These are phyloP conservation scores for Coelogynopora nodosa DNA, from an alignment of 2,888 invertebrate genomes.

Conservation along the genomic window DNA sequence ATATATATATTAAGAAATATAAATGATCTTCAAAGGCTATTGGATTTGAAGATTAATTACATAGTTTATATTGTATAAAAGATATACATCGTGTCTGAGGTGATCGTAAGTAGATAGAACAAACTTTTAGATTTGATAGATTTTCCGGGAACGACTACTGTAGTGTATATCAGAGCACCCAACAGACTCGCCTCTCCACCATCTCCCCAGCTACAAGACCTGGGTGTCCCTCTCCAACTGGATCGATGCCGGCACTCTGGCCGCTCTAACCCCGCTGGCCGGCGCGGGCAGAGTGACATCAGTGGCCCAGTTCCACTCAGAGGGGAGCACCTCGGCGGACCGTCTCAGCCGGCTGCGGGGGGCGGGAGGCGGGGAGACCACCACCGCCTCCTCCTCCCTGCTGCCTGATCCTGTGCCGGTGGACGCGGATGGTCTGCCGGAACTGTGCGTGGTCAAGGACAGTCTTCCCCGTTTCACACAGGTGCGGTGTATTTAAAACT, in stretches of 20 bases:
- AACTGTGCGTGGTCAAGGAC: not conserved
- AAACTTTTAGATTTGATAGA: too few species aligned
- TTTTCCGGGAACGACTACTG: too few species aligned
- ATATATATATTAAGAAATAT: too few species aligned
- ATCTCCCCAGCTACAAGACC: slow-evolving; percentile 70
- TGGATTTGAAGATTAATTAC: too few species aligned
- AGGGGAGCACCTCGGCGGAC: not conserved
- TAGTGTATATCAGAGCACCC: too few species aligned
- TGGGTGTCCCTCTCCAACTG: slow-evolving; percentile 77
- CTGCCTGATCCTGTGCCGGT: too few species aligned
- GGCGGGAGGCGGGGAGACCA: too few species aligned
- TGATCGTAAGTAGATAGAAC: too few species aligned
- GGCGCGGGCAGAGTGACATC: not conserved
- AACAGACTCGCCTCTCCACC: too few species aligned
- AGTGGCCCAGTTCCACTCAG: not conserved
- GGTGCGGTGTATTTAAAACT: not conserved
- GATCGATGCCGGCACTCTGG: slow-evolving; percentile 58
- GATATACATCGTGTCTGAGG: too few species aligned
- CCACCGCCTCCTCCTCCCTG: not conserved
- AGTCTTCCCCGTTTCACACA: not conserved
- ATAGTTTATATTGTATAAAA: too few species aligned
- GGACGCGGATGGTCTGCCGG: not conserved
- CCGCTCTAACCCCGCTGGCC: not conserved
- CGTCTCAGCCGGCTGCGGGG: not conserved
- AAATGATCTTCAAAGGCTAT: too few species aligned